phyloP scores from a whole-genome alignment of 2,797 vertebrate species.

The Bradypodion ventrale region DNA sequence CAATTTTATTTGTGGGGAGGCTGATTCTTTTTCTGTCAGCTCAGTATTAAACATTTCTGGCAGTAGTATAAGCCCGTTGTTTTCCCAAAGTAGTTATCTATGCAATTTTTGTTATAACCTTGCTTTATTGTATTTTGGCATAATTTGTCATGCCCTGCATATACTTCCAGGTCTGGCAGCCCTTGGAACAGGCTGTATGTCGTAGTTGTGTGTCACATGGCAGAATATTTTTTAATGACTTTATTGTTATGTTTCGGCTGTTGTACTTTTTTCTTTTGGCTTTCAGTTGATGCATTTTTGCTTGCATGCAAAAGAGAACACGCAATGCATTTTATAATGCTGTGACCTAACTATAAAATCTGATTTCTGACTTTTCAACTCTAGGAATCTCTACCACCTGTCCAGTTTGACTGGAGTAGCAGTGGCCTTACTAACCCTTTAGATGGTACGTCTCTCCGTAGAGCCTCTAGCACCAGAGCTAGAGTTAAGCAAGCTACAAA shows the following conservation, averaged over 20 bases:
- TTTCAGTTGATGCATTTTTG: conserved; percentile 62
- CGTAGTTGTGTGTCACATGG: background rate
- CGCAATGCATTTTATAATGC: conserved; percentile 72
- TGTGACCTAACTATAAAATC: conserved; percentile 77
- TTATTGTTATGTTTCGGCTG: background rate
- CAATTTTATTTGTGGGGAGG: background rate
- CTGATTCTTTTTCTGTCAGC: background rate
- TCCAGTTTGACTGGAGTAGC: conserved; percentile 91
- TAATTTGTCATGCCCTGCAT: no score
- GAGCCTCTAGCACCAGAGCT: conserved; percentile 90
- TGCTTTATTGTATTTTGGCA: background rate
- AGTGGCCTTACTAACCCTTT: conserved; percentile 94
- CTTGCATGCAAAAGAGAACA: conserved; percentile 63
- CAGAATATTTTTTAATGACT: background rate
- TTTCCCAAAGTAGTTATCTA: background rate
- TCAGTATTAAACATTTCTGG: background rate
- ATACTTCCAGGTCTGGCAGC: background rate
- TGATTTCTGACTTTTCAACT: conserved; percentile 81
- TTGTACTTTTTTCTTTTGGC: conserved; percentile 36
- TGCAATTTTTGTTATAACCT: background rate
- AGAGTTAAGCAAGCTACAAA: conserved; percentile 88
- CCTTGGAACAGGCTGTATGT: background rate
- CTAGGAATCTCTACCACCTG: conserved; percentile 86
- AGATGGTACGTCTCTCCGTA: conserved; percentile 94
- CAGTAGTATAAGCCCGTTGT: background rate